Percentiles rank a stretch among this genome's conserved stretches.
Evolutionary conservation across 2,113 vertebrate species (phyloP).

Genomic region (Siniperca chuatsi): DNA sequence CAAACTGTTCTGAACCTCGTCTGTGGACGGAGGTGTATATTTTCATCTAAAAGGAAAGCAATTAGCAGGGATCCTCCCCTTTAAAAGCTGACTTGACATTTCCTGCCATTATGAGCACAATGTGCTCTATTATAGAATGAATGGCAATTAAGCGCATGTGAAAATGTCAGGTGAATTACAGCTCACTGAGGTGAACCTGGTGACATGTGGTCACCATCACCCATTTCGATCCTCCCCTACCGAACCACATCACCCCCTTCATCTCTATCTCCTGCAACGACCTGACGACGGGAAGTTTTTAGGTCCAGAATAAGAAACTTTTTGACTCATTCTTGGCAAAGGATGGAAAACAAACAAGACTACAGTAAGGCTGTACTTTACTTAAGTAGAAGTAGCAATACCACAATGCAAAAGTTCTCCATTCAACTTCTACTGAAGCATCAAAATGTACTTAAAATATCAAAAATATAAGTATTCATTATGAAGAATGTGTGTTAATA

Average conservation of each 20-base stretch:
- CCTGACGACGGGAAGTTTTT: not conserved
- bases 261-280: not conserved
- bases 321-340: not conserved
- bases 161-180: slow-evolving; percentile 82
- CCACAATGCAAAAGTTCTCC: too few species aligned
- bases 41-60: slow-evolving; percentile 80
- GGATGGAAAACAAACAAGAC: too few species aligned
- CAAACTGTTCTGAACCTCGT: slow-evolving; percentile 21
- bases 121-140: slow-evolving; percentile 80
- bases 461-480: too few species aligned
- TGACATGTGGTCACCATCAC: slow-evolving; percentile 45
- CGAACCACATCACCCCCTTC: not conserved
- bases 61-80: slow-evolving; percentile 72
- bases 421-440: too few species aligned
- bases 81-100: slow-evolving; percentile 84
- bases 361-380: not conserved
- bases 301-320: slow-evolving; percentile 12
- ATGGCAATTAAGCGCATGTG: slow-evolving; percentile 79
- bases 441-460: too few species aligned
- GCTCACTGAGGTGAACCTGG: slow-evolving; percentile 58
- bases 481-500: too few species aligned
- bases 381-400: too few species aligned
- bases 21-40: slow-evolving; percentile 61
- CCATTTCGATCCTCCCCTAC: slow-evolving; percentile 15
- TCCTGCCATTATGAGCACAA: slow-evolving; percentile 80